A percentile compares a stretch with the other conserved stretches of the same genome.
These are phyloP conservation scores for Micropoecilia bifurca DNA, from an alignment of 2,797 vertebrate species.

Conservation along the genomic window DNA sequence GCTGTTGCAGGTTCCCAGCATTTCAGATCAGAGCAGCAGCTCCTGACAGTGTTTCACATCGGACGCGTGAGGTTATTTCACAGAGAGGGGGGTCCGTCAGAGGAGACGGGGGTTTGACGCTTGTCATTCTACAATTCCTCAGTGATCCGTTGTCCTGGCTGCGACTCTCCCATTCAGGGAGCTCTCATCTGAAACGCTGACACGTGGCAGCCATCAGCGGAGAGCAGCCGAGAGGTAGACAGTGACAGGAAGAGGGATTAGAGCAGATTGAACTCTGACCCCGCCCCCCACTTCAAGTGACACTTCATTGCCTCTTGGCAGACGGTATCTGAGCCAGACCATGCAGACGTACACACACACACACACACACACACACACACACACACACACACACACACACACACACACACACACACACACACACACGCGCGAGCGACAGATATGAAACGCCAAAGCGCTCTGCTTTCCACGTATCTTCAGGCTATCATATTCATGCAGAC, in stretches of 20 bases:
- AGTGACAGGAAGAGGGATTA: constrained; percentile 87
- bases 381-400: too few species aligned
- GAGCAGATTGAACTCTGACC: constrained; percentile 78
- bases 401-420: too few species aligned
- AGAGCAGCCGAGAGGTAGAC: constrained; percentile 82
- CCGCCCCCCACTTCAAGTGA: constrained; percentile 60
- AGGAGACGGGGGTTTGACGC: constrained; percentile 38
- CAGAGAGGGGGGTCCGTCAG: constrained; percentile 42
- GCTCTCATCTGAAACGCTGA: constrained; percentile 81
- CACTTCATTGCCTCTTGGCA: constrained; percentile 80
- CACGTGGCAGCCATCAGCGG: constrained; percentile 81
- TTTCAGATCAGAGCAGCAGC: constrained; percentile 29
- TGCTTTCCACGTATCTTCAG: constrained; percentile 22
- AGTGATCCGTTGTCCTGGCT: constrained; percentile 69
- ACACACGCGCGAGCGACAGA: neutral
- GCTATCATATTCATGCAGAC: constrained; percentile 18
- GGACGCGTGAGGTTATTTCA: constrained; percentile 64
- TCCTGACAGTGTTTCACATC: constrained; percentile 61
- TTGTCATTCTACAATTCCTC: constrained; percentile 58
- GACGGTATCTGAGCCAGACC: constrained; percentile 50
- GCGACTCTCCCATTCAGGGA: constrained; percentile 73
- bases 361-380: too few species aligned
- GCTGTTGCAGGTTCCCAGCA: constrained; percentile 14
- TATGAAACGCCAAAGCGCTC: constrained; percentile 14
- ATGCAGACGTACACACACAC: constrained; percentile 23